Evolutionary conservation across 2,888 invertebrate species (phyloP).

Genomic region (Mactromeris polynyma): DNA sequence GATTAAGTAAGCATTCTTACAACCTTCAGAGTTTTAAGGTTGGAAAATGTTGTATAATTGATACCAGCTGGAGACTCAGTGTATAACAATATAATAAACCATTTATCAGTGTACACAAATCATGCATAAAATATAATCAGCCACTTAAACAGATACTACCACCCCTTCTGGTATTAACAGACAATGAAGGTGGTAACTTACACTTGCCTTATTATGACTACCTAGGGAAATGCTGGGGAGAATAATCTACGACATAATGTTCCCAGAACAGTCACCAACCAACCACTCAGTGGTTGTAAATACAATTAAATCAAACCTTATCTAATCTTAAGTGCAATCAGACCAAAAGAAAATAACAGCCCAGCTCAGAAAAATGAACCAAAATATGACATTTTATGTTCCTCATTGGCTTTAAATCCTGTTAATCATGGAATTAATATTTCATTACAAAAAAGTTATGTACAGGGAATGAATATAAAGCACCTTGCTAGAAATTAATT

Average conservation of each 20-base stretch:
- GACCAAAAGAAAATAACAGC: not conserved
- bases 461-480: too few relatives aligned
- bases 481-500: too few relatives aligned
- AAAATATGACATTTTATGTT: not conserved
- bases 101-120: slow-evolving; percentile 10
- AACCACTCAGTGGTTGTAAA: not conserved
- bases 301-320: not conserved
- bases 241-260: not conserved
- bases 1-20: not conserved
- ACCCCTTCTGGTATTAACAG: not conserved
- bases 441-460: not conserved
- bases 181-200: not conserved
- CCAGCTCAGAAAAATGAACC: not conserved
- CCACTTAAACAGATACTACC: not conserved
- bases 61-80: not conserved
- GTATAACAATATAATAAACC: not conserved
- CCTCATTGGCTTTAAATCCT: not conserved
- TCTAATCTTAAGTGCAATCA: not conserved
- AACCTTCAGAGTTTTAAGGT: not conserved
- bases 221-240: not conserved
- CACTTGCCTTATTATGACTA: not conserved
- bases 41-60: not conserved
- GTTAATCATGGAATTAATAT: not conserved
- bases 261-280: not conserved
- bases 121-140: slow-evolving; percentile 1